Conservation (phyloP, 2,888 invertebrate genomes). For the Octonoba sinensis region DNA sequence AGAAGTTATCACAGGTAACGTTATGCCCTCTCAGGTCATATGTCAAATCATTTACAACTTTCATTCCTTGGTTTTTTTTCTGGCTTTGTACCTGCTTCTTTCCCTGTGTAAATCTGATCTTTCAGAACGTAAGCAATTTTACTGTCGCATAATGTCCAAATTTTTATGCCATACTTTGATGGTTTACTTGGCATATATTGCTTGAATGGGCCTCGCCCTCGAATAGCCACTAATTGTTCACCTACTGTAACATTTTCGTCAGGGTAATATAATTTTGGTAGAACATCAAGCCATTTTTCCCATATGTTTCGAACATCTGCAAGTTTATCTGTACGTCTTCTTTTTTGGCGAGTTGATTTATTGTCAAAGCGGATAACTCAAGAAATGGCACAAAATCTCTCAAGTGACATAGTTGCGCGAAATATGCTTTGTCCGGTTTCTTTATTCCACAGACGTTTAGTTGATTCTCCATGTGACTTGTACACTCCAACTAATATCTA, state of each 20-base stretch:
- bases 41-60: slow-evolving; percentile 7
- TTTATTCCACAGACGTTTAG: background rate
- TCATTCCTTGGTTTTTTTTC: slow-evolving; percentile 16
- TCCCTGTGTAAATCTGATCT: background rate
- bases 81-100: background rate
- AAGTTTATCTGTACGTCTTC: background rate
- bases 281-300: slow-evolving; percentile 8
- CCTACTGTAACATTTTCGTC: slow-evolving; percentile 16
- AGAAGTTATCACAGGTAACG: background rate
- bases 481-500: background rate
- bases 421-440: background rate
- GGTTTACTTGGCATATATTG: slow-evolving; percentile 3
- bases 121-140: slow-evolving; percentile 1
- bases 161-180: background rate
- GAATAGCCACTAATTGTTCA: slow-evolving; percentile 18
- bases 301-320: slow-evolving; percentile 5
- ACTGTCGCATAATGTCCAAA: background rate
- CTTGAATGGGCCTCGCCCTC: slow-evolving; percentile 13
- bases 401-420: background rate
- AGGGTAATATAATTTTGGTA: slow-evolving; percentile 12
- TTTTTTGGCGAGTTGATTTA: slow-evolving; percentile 13
- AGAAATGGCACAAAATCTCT: slow-evolving; percentile 1
- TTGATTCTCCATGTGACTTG: background rate
- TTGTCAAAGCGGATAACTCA: slow-evolving; percentile 8
- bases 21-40: slow-evolving; percentile 2